Base-by-base conservation (phyloP, 2,888 invertebrate genomes). In the Xanthorhoe spadicearia region DNA sequence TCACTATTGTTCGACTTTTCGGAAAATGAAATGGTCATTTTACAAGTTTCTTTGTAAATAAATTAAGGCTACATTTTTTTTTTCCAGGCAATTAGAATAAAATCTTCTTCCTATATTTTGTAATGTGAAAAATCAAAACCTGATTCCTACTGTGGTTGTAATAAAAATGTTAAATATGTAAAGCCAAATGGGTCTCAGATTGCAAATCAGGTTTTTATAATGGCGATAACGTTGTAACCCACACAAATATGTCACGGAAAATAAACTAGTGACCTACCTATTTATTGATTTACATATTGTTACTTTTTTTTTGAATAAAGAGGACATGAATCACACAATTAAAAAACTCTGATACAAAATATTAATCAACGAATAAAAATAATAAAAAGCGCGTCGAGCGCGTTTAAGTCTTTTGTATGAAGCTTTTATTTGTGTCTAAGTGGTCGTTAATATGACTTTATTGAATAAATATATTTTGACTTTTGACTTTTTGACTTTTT, bases 321-420 rank as follows among this genome's bases (percentile, higher is more conserved):
- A 38, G 5, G 28, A 32, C 8, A 32, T 32, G 7, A 32, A 7
- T 32, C 8, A 32, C 32, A 32, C 32, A 32, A 32, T 32, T 32
- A 6, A 32, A 32, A 32, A 32, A 32, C 3, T 1, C 32, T 7
- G 32, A 4, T 23, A 32, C n/a, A 32, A 7, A 32, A 32, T 32
- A 32, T 32, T 32, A 7, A 7, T 32, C 8, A 7, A 32, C 32
- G 23, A 43, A 43, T 13, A 43, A 2, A 13, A 13, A 43, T 5
- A 43, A 0, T 10, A 13, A 43, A 43, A 43, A 13, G 13, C 3
- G 9, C 18, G 19, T 7, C 28, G 28, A 48, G 54, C 70, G 67
- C 72, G 72, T 72, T 68, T 32, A 70, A 43, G 52, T 72, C 70
- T 72, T 70, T 66, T 64, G 3, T 63, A 66, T 48, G 19, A 10